Conservation (phyloP, 2,888 invertebrate genomes). For the Calliphora vomitoria region DNA sequence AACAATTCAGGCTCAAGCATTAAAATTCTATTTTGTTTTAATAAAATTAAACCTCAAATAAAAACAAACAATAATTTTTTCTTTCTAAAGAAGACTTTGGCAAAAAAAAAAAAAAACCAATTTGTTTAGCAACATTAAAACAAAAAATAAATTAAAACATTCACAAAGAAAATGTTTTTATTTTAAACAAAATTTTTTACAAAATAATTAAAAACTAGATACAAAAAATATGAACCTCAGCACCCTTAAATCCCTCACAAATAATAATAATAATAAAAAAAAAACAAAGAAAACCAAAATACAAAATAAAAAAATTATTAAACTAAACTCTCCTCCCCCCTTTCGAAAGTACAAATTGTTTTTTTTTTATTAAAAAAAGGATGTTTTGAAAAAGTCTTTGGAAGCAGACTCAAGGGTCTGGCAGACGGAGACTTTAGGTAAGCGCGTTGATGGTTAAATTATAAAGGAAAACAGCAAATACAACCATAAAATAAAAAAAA, state of each 20-base stretch:
- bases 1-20: background rate
- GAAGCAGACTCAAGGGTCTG: slow-evolving; percentile 16
- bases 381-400: slow-evolving; percentile 77
- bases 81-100: slow-evolving; percentile 31
- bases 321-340: slow-evolving; percentile 82
- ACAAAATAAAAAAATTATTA: slow-evolving; percentile 78
- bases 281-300: slow-evolving; percentile 75
- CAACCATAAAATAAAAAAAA: slow-evolving; percentile 5
- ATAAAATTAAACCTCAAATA: slow-evolving; percentile 3
- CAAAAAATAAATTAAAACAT: slow-evolving; percentile 34
- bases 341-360: slow-evolving; percentile 85
- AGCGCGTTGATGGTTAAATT: slow-evolving; percentile 36
- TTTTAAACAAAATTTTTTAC: slow-evolving; percentile 63
- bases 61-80: slow-evolving; percentile 8
- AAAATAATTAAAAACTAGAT: slow-evolving; percentile 76
- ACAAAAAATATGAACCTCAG: slow-evolving; percentile 83
- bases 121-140: slow-evolving; percentile 50
- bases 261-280: slow-evolving; percentile 74
- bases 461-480: slow-evolving; percentile 36
- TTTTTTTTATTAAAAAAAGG: slow-evolving; percentile 78
- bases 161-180: slow-evolving; percentile 54
- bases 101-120: slow-evolving; percentile 34
- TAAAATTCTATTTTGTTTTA: slow-evolving; percentile 36
- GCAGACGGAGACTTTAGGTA: slow-evolving; percentile 33
- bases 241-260: slow-evolving; percentile 82